phyloP scores from a whole-genome alignment of 2,888 invertebrate genomes.

The Coremacera marginata region DNA sequence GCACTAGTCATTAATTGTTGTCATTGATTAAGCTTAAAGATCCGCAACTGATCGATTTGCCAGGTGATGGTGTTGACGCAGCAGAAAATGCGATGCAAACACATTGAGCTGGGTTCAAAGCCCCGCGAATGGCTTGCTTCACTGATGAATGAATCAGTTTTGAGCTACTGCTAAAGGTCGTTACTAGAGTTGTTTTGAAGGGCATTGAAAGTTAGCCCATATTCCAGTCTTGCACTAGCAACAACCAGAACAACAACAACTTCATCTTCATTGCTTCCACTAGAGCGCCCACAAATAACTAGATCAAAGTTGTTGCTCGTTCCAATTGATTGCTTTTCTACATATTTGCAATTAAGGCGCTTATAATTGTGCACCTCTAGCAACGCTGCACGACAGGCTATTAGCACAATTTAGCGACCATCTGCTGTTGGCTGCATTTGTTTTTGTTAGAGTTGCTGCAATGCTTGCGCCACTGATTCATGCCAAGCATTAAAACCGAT shows the following conservation, averaged over 20 bases:
- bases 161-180: neutral
- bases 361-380: conserved; percentile 31
- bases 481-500: neutral
- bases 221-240: neutral
- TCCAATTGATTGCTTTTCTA: conserved; percentile 26
- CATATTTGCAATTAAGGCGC: conserved; percentile 17
- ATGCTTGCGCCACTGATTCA: conserved; percentile 1
- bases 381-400: conserved; percentile 32
- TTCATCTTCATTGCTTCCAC: neutral
- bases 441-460: neutral
- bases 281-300: neutral
- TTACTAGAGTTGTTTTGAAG: neutral
- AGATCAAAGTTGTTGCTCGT: conserved; percentile 6
- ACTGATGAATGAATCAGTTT: neutral
- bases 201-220: neutral
- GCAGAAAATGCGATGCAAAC: too few relatives aligned
- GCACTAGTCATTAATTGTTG: neutral
- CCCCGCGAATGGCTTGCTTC: neutral
- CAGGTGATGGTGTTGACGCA: neutral
- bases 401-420: conserved; percentile 35
- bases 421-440: conserved; percentile 21
- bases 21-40: conserved; percentile 3
- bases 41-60: conserved; percentile 10
- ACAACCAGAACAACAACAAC: neutral
- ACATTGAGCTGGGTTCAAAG: neutral